Base-by-base conservation (phyloP, 2,888 invertebrate species). In the Eilema sororculum region DNA sequence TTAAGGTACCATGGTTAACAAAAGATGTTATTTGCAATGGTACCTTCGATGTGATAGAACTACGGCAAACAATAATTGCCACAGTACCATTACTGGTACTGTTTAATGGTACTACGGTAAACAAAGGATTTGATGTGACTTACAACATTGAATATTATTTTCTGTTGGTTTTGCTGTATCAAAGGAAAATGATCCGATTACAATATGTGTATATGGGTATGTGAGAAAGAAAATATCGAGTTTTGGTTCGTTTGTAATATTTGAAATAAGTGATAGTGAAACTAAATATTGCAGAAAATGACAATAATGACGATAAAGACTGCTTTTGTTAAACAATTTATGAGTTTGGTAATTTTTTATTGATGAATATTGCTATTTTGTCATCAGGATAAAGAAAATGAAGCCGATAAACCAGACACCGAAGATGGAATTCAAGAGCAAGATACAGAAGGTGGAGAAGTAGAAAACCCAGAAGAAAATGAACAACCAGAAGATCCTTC, bases 401-500 rank as follows among this genome's bases (percentile, higher is more conserved):
- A 86, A 46, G 28, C 70, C 0, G 82, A 85, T 57, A 71, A 82
- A 28, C 71, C 68, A 28, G 74, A 70, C 6, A 28, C 68, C 10
- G 78, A 82, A 65, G 82, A 85, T 0, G 74, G 67, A 20, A 76
- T 79, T 63, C 76, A 84, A 30, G 81, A 84, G 20, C 82, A 84
- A n/a, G 83, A 85, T 52, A 78, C 85, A 41, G 77, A 84, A 30
- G 77, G 84, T 0, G 81, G 78, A 0, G 74, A 78, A 68, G 46
- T 52, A 41, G 78, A 80, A 62, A 68, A 66, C 3, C 25, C 56
- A 20, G 65, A 70, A n/a, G 79, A 80, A 68, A 63, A 58, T 13
- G 80, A 82, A 70, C 72, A 80, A 69, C 85, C 89, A 20, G 90
- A 90, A 4, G 81, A 86, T n/a, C 0, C 16, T n/a, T 84, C 87